A percentile compares a stretch with the other conserved stretches of the same genome.
phyloP scores from a whole-genome alignment of 1,140 invertebrate genomes.

The Solenopsis invicta region DNA sequence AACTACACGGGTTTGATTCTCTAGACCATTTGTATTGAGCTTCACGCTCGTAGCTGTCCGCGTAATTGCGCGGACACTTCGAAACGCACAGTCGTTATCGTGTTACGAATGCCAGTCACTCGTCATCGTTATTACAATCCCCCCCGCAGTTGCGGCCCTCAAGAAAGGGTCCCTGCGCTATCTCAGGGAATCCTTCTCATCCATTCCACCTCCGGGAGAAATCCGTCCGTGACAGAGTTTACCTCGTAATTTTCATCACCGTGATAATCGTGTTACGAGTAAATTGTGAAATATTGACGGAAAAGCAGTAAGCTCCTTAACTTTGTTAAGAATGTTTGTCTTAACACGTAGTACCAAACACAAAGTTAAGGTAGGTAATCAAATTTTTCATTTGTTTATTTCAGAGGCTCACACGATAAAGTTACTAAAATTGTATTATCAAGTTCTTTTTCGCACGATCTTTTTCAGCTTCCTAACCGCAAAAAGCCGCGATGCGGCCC shows the following conservation, averaged over 20 bases:
- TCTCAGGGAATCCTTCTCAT: slow-evolving; percentile 4
- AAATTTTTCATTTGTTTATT: slow-evolving; percentile 14
- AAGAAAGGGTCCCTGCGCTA: neutral
- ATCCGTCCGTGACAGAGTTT: slow-evolving; percentile 9
- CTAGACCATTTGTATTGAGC: slow-evolving; percentile 35
- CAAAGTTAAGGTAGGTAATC: slow-evolving; percentile 13
- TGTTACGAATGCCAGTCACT: slow-evolving; percentile 26
- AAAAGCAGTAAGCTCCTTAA: neutral
- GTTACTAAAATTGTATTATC: neutral
- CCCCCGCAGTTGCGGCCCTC: neutral
- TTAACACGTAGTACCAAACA: neutral
- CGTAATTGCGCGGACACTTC: slow-evolving; percentile 26
- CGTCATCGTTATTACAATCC: slow-evolving; percentile 40
- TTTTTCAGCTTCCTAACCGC: neutral
- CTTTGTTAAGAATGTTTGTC: slow-evolving; percentile 4
- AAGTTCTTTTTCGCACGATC: neutral
- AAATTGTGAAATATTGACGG: slow-evolving; percentile 17
- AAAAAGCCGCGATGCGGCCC: neutral
- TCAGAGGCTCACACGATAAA: slow-evolving; percentile 1
- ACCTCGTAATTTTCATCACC: slow-evolving; percentile 26
- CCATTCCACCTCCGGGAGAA: slow-evolving; percentile 17
- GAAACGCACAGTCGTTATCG: slow-evolving; percentile 37
- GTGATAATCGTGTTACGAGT: slow-evolving; percentile 16
- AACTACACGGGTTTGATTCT: neutral
- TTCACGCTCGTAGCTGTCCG: neutral